Evolutionary conservation across 2,888 invertebrate species (phyloP).

Genomic region (Hypsopygia costalis): DNA sequence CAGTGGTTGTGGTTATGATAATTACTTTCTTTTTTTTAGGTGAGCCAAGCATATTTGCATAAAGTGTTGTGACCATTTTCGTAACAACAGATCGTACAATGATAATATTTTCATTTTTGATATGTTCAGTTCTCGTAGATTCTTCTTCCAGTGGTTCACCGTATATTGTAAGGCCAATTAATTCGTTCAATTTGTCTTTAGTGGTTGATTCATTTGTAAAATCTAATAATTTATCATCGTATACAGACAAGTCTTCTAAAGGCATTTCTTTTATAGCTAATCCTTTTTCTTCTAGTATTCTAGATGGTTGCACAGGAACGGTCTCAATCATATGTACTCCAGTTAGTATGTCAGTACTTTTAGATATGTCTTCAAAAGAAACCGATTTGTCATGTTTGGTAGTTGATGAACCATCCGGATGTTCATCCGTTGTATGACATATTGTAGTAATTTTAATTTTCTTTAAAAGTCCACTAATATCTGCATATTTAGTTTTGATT

Average conservation of each 20-base stretch:
- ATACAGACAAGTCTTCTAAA: too few species aligned
- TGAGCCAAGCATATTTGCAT: conserved; percentile 11
- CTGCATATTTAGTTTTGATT: conserved; percentile 24
- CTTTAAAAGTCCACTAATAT: conserved; percentile 20
- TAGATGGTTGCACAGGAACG: too few species aligned
- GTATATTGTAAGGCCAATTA: background rate
- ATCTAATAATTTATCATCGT: too few species aligned
- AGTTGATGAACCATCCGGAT: conserved; percentile 27
- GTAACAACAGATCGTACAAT: conserved; percentile 10
- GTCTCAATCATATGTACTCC: too few species aligned
- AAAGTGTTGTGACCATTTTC: conserved; percentile 8
- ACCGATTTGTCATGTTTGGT: background rate
- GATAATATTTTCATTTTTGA: conserved; percentile 2
- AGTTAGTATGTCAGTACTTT: too few species aligned
- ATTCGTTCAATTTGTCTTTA: background rate
- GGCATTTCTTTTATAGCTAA: too few species aligned
- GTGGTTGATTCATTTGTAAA: background rate
- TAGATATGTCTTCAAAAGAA: too few species aligned
- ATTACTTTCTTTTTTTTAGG: conserved; percentile 10
- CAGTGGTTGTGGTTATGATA: conserved; percentile 9
- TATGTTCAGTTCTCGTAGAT: conserved; percentile 8
- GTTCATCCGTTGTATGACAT: conserved; percentile 26
- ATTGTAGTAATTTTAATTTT: conserved; percentile 29
- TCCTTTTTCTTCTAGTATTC: too few species aligned
- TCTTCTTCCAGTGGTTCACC: conserved; percentile 5